phyloP scores from a whole-genome alignment of 1,140 invertebrate genomes.

The Trypoxylus dichotomus region DNA sequence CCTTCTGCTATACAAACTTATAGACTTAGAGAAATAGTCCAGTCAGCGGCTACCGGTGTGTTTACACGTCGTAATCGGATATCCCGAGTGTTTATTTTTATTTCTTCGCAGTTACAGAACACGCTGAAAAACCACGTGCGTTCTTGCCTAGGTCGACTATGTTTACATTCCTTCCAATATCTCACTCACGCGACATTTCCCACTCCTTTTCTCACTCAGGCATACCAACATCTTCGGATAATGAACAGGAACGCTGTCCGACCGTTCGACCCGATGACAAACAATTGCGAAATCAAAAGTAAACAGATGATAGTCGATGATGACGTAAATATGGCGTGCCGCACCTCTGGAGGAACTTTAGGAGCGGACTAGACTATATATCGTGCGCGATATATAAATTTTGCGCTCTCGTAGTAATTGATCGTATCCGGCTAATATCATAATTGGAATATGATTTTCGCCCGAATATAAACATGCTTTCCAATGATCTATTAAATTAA shows the following conservation, averaged over 20 bases:
- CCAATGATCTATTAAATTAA: not conserved
- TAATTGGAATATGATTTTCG: not conserved
- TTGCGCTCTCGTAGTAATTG: not conserved
- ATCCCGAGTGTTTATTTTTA: constrained; percentile 1
- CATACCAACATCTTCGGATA: not conserved
- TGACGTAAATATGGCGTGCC: not conserved
- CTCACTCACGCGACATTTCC: not conserved
- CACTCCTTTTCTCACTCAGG: not conserved
- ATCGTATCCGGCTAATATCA: not conserved
- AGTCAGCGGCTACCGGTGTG: not conserved
- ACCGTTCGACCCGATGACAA: not conserved
- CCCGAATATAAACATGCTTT: not conserved
- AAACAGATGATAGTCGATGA: not conserved
- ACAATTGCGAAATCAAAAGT: constrained; percentile 5
- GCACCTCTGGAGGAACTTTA: not conserved
- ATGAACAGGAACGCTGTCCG: not conserved
- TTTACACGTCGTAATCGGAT: constrained; percentile 12
- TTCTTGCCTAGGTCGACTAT: constrained; percentile 7
- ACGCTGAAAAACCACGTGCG: constrained; percentile 15
- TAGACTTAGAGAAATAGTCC: not conserved
- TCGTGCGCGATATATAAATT: not conserved
- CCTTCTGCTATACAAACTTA: not conserved
- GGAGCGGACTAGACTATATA: not conserved
- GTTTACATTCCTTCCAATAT: constrained; percentile 3
- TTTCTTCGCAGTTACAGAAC: not conserved